Base-by-base conservation (phyloP, 1,140 invertebrate species). In the Sitophilus oryzae region DNA sequence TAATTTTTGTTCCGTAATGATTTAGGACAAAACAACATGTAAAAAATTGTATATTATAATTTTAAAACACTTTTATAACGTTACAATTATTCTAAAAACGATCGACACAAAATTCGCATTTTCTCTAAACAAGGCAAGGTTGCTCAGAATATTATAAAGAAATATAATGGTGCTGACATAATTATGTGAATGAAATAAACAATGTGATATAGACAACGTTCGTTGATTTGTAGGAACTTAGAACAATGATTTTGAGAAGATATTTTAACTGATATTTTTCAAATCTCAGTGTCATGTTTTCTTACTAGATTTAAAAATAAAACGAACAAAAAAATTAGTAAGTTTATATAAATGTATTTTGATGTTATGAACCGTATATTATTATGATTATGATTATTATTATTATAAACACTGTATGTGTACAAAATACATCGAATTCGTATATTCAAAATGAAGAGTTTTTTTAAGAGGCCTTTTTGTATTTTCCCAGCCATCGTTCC, bases 181-280 rank as follows among this genome's bases (percentile, higher is more conserved):
- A 52, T n/a, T 41, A 57, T 61, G 55, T 61, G 52, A 61, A 61
- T 46, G 60, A 61, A 61, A 61, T 46, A 56, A 61, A 58, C 44
- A 58, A 23, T 61, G 60, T 61, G 60, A 61, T 61, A 61, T 58
- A 61, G 60, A 61, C 58, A 58, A n/a, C n/a, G n/a, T n/a, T n/a
- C 56, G 56, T 61, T 61, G 53, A 61, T 61, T 58, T 58, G 49
- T 61, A 58, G 52, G 52, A 53, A 55, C 51, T 56, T 56, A 56
- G 47, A 36, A 56, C 46, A 56, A 38, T 45, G 54, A 56, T 56
- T 50, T 50, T 56, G 50, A 49, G 46, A 38, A 50, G 46, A 56
- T 56, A 56, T 56, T 56, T 56, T 49, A 56, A 56, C 54, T 56
- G 54, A 56, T 56, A 56, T 56, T 56, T 56, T 56, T 49, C 42